Evolutionary conservation across 1,140 invertebrate genomes (phyloP).

Genomic region (Lanistes nyassanus): DNA sequence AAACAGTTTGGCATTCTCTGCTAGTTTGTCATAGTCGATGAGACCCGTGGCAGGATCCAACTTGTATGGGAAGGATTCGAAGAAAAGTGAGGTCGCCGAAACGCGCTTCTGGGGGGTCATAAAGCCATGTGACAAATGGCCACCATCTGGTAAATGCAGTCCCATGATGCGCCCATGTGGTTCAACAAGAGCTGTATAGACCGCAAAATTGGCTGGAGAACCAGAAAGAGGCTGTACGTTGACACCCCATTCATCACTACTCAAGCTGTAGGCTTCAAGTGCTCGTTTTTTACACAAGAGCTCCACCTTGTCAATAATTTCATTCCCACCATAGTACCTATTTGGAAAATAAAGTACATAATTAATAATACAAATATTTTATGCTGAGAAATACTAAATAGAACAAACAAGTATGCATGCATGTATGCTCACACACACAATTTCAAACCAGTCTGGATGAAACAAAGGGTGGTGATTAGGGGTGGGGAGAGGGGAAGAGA

Average conservation of each 20-base stretch:
- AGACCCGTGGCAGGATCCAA: slow-evolving; percentile 86
- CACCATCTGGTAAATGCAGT: slow-evolving; percentile 94
- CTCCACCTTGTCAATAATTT: slow-evolving; percentile 96
- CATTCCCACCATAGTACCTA: slow-evolving; percentile 95
- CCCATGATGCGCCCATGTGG: slow-evolving; percentile 99
- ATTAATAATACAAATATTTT: background rate
- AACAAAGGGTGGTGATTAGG: no score
- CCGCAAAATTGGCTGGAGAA: slow-evolving; percentile 97
- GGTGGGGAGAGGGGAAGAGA: no score
- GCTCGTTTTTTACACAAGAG: slow-evolving; percentile 86
- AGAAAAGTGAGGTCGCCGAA: slow-evolving; percentile 97
- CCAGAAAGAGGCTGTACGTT: slow-evolving; percentile 99
- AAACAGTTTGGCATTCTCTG: slow-evolving; percentile 85
- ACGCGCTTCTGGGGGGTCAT: slow-evolving; percentile 92
- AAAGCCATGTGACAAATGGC: slow-evolving; percentile 93
- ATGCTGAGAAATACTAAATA: background rate
- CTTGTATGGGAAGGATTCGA: slow-evolving; percentile 99
- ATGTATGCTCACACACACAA: no score
- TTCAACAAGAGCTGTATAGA: slow-evolving; percentile 74
- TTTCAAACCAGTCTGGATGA: no score
- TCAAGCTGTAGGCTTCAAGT: slow-evolving; percentile 85
- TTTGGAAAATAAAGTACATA: slow-evolving; percentile 52
- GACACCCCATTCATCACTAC: slow-evolving; percentile 91
- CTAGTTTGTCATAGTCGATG: slow-evolving; percentile 93
- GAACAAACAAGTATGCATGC: no score